Evolutionary conservation across 92 coral and sea anemone species (phyloP).

Genomic region (Actinostola sp.): DNA sequence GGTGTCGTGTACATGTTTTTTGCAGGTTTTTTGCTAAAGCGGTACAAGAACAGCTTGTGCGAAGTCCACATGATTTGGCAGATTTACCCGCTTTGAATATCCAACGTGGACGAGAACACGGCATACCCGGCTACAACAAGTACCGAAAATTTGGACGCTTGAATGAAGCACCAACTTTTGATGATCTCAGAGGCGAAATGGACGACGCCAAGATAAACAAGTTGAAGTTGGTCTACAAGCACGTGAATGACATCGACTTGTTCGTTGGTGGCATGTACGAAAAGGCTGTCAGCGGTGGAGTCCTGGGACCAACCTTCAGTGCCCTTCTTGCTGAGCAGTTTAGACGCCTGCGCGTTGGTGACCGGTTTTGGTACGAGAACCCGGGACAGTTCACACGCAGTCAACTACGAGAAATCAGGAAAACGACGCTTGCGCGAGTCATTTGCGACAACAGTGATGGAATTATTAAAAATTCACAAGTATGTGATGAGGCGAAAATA

Average conservation of each 20-base stretch:
- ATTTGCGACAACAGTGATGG: slow-evolving; percentile 48
- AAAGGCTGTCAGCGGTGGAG: slow-evolving; percentile 23
- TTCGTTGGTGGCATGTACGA: slow-evolving; percentile 46
- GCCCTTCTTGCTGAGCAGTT: slow-evolving; percentile 38
- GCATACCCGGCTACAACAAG: slow-evolving; percentile 56
- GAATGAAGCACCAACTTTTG: slow-evolving; percentile 11
- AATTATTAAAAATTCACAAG: neutral
- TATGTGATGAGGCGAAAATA: neutral
- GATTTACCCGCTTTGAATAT: slow-evolving; percentile 67
- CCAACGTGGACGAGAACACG: slow-evolving; percentile 70
- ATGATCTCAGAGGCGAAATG: neutral
- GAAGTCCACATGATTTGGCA: slow-evolving; percentile 34
- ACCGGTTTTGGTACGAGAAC: slow-evolving; percentile 59
- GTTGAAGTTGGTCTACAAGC: slow-evolving; percentile 14
- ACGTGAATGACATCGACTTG: slow-evolving; percentile 41
- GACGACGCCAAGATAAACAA: neutral
- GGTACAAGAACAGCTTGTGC: slow-evolving; percentile 48
- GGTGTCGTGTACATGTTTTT: too few species aligned
- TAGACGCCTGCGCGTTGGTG: slow-evolving; percentile 33
- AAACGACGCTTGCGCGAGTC: slow-evolving; percentile 25
- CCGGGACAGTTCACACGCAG: slow-evolving; percentile 19
- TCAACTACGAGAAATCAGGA: slow-evolving; percentile 41
- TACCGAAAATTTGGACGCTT: slow-evolving; percentile 31
- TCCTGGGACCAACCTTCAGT: slow-evolving; percentile 42
- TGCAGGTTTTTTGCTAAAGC: slow-evolving; percentile 46